phyloP scores from a whole-genome alignment of 2,797 vertebrate species.

The Gadopsis bispinosus region DNA sequence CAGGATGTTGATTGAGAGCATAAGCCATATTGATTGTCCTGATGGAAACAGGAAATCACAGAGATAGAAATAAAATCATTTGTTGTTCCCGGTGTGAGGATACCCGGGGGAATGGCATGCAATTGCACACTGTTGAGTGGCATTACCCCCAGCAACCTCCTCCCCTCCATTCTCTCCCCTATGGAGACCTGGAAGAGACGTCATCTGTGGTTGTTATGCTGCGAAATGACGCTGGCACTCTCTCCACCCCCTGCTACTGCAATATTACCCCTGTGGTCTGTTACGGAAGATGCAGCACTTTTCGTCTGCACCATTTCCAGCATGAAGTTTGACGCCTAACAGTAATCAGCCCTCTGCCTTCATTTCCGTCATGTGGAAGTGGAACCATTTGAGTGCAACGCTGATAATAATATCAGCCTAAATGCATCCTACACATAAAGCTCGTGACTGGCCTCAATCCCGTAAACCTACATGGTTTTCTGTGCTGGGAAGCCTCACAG shows the following conservation, averaged over 20 bases:
- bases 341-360: conserved; percentile 78
- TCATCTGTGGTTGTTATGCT: conserved; percentile 89
- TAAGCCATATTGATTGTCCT: conserved; percentile 87
- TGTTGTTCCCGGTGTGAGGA: conserved; percentile 86
- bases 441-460: conserved; percentile 73
- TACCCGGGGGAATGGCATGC: conserved; percentile 82
- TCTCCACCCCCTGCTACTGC: conserved; percentile 82
- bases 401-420: conserved; percentile 80
- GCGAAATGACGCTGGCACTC: conserved; percentile 85
- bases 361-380: conserved; percentile 76
- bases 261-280: conserved; percentile 82
- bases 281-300: conserved; percentile 82
- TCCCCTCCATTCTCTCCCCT: conserved; percentile 80
- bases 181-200: conserved; percentile 88
- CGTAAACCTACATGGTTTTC: conserved; percentile 66
- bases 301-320: conserved; percentile 83
- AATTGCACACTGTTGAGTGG: conserved; percentile 86
- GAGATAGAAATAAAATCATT: conserved; percentile 88
- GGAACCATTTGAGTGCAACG: conserved; percentile 74
- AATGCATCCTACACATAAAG: conserved; percentile 80
- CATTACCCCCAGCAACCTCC: conserved; percentile 82
- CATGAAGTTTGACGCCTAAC: conserved; percentile 82
- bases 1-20: conserved; percentile 88
- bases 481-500: conserved; percentile 66
- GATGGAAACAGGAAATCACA: conserved; percentile 89